phyloP scores from a whole-genome alignment of 2,797 vertebrate species.

The Xiphophorus birchmanni region DNA sequence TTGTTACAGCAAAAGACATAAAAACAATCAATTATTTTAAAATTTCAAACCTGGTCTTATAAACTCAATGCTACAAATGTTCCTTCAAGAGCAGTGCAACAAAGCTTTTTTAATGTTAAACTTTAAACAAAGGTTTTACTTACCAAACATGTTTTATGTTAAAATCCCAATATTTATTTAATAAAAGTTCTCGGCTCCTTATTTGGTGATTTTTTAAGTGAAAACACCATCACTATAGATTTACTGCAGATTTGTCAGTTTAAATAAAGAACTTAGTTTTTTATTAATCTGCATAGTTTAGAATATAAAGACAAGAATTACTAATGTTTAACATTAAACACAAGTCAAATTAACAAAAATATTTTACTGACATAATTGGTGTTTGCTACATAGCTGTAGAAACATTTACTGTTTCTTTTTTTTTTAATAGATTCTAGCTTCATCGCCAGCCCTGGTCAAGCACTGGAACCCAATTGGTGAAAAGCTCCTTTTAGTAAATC shows the following conservation, averaged over 20 bases:
- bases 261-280: neutral
- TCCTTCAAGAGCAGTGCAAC: neutral
- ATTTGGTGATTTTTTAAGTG: neutral
- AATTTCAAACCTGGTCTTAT: neutral
- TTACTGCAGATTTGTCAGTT: neutral
- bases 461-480: neutral
- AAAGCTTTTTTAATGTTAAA: neutral
- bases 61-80: neutral
- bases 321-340: neutral
- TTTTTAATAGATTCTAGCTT: neutral
- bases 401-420: neutral
- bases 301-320: neutral
- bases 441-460: neutral
- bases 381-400: neutral
- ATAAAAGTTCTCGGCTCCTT: neutral
- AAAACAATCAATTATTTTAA: neutral
- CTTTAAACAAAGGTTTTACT: neutral
- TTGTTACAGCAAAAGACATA: neutral
- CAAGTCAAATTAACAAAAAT: neutral
- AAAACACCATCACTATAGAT: neutral
- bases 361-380: neutral
- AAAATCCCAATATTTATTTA: neutral
- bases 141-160: neutral
- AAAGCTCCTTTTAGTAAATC: constrained; percentile 18
- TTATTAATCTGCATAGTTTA: neutral